These are phyloP conservation scores for Artibeus jamaicensis DNA, from an alignment of 2,797 vertebrate genomes.

Conservation along the genomic window DNA sequence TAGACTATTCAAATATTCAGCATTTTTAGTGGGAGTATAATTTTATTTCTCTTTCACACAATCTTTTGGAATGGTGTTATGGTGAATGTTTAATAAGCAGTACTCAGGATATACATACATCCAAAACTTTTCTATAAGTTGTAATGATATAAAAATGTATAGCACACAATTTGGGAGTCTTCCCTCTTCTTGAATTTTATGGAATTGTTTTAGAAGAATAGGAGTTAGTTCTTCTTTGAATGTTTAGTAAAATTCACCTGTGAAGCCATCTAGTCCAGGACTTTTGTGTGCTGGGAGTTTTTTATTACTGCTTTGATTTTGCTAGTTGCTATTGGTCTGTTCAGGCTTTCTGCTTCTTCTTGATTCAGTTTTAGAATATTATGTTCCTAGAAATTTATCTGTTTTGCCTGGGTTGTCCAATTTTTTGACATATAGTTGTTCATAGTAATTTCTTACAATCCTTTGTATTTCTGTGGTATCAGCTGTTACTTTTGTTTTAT, in stretches of 20 bases:
- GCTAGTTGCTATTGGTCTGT: background rate
- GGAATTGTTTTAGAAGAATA: background rate
- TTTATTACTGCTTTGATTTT: background rate
- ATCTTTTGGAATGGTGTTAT: background rate
- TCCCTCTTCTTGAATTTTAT: background rate
- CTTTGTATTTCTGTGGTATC: background rate
- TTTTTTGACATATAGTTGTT: background rate
- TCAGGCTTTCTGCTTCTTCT: background rate
- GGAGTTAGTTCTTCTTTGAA: background rate
- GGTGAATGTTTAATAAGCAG: background rate
- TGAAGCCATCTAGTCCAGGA: background rate
- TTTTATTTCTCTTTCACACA: slow-evolving; percentile 20
- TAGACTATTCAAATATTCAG: slow-evolving; percentile 30
- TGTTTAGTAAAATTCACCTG: background rate
- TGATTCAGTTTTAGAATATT: background rate
- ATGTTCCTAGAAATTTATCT: background rate
- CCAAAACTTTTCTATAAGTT: background rate
- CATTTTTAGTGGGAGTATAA: background rate
- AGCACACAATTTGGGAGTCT: background rate
- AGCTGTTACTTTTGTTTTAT: background rate
- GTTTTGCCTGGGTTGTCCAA: background rate
- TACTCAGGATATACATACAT: background rate
- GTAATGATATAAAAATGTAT: background rate
- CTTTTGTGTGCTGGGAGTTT: background rate
- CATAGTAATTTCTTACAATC: background rate